These are phyloP conservation scores for Lepisosteus oculatus DNA, from an alignment of 2,113 vertebrate genomes.

Conservation along the genomic window DNA sequence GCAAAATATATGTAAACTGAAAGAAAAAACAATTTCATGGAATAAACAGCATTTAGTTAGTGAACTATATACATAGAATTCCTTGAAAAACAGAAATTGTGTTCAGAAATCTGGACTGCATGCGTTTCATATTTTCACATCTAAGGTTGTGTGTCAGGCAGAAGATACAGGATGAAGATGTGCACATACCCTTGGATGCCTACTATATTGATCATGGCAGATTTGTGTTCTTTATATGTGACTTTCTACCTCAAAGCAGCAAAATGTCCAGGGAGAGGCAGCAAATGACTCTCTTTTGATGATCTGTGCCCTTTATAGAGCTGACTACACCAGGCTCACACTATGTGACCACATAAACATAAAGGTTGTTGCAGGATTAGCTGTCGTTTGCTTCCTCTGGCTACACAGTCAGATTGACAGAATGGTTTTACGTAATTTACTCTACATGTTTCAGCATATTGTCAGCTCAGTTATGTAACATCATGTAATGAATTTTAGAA, in stretches of 20 bases:
- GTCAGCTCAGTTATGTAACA: constrained; percentile 1
- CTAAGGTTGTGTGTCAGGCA: no score
- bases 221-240: background rate
- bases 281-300: background rate
- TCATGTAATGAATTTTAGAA: background rate
- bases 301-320: background rate
- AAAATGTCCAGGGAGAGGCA: background rate
- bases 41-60: no score
- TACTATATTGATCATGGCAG: background rate
- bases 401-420: background rate
- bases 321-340: background rate
- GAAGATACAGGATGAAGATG: background rate
- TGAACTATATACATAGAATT: no score
- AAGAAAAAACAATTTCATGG: no score
- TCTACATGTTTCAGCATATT: background rate
- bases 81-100: no score
- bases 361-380: background rate
- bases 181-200: background rate
- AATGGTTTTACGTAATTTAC: background rate
- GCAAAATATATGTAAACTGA: no score
- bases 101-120: no score
- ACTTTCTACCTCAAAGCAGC: background rate
- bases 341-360: background rate
- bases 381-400: background rate
- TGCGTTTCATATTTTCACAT: no score